Percentiles rank a stretch among this genome's conserved stretches.
phyloP scores from a whole-genome alignment of 2,797 vertebrate species.

The Sebastes kiyomatsui region DNA sequence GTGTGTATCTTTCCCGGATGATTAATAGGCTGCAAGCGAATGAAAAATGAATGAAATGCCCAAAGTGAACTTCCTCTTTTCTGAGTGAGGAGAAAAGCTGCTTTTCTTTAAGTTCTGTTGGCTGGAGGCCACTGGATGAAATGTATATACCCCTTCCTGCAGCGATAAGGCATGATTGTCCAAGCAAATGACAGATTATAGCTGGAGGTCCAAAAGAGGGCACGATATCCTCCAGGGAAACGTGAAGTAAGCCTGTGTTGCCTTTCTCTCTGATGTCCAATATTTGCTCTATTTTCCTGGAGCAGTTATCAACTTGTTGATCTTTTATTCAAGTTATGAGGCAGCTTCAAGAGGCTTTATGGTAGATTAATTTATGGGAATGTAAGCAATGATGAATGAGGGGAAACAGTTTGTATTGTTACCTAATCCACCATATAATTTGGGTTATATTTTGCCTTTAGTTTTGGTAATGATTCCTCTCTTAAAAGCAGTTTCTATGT shows the following conservation, averaged over 20 bases:
- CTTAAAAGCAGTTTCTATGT: background rate
- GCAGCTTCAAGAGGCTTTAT: conserved; percentile 38
- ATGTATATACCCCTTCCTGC: conserved; percentile 70
- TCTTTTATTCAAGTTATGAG: conserved; percentile 35
- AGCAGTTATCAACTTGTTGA: conserved; percentile 13
- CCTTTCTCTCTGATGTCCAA: conserved; percentile 35
- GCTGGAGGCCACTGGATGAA: conserved; percentile 63
- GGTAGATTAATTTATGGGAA: conserved; percentile 53
- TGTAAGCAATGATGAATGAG: conserved; percentile 36
- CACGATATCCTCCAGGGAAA: conserved; percentile 34
- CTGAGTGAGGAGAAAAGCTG: conserved; percentile 28
- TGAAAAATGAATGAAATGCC: conserved; percentile 64
- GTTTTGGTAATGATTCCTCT: conserved; percentile 19
- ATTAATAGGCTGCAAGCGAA: conserved; percentile 65
- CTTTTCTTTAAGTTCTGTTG: conserved; percentile 64
- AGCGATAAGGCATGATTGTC: conserved; percentile 65
- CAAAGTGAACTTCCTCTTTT: conserved; percentile 34
- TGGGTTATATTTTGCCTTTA: background rate
- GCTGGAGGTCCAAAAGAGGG: conserved; percentile 41
- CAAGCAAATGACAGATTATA: conserved; percentile 65
- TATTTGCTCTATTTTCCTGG: conserved; percentile 5
- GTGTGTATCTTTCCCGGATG: conserved; percentile 64
- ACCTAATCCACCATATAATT: conserved; percentile 2
- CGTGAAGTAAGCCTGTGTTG: conserved; percentile 31
- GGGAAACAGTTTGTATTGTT: conserved; percentile 1